A percentile compares a stretch with the other conserved stretches of the same genome.
Conservation (phyloP, 2,888 invertebrate species). For the Adineta ricciae region DNA sequence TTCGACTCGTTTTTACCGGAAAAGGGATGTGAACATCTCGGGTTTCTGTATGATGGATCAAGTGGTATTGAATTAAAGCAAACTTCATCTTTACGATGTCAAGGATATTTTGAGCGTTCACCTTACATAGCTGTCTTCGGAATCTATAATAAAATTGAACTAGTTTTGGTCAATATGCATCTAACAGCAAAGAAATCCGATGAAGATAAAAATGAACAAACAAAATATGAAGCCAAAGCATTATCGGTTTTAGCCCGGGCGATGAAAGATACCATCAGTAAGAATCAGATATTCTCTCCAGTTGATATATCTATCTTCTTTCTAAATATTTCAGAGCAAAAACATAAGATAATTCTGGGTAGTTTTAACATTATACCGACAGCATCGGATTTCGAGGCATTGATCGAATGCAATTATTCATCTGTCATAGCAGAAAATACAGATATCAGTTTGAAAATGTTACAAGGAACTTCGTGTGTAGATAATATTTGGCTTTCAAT, state of each 20-base stretch:
- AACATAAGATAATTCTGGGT: conserved; percentile 44
- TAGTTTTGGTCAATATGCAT: conserved; percentile 41
- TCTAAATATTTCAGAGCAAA: conserved; percentile 37
- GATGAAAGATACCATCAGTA: conserved; percentile 35
- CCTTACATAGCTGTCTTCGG: conserved; percentile 42
- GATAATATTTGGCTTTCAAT: conserved; percentile 49
- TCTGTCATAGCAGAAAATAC: conserved; percentile 41
- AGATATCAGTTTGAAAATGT: conserved; percentile 41
- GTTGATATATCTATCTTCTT: conserved; percentile 27
- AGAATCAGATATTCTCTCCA: not conserved
- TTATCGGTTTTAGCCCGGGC: conserved; percentile 39
- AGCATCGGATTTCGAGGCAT: conserved; percentile 41
- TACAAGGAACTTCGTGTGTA: conserved; percentile 39
- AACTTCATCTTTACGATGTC: not conserved
- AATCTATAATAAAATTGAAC: conserved; percentile 40
- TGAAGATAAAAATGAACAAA: conserved; percentile 37
- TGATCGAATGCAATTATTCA: conserved; percentile 40
- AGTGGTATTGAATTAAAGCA: conserved; percentile 39
- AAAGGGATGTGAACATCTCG: conserved; percentile 42
- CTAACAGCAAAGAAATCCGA: conserved; percentile 40
- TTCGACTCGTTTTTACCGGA: not conserved
- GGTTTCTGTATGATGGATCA: conserved; percentile 44
- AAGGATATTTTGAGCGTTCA: conserved; percentile 37
- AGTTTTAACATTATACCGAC: conserved; percentile 44
- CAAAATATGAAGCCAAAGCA: conserved; percentile 23